Conservation (phyloP, 1,140 invertebrate species). For the Cyclina sinensis region DNA sequence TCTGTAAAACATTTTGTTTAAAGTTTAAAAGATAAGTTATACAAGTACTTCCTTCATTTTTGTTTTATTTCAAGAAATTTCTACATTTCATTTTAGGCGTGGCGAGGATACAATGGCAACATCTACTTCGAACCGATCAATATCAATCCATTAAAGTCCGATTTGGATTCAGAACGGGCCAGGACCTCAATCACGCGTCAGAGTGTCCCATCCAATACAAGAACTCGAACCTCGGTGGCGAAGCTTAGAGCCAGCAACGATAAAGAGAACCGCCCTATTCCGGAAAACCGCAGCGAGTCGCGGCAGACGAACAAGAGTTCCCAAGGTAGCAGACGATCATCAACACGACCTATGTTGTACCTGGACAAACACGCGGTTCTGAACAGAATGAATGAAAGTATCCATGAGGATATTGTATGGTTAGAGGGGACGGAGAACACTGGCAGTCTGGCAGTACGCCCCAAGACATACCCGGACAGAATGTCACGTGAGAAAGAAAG, state of each 20-base stretch:
- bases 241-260: slow-evolving; percentile 16
- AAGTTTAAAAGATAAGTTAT: too few relatives aligned
- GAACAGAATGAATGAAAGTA: slow-evolving; percentile 72
- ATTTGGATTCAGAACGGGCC: slow-evolving; percentile 19
- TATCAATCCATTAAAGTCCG: slow-evolving; percentile 66
- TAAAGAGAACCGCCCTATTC: slow-evolving; percentile 54
- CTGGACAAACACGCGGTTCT: slow-evolving; percentile 80
- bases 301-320: slow-evolving; percentile 63
- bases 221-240: slow-evolving; percentile 19
- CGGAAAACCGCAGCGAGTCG: slow-evolving; percentile 63
- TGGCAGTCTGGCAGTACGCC: slow-evolving; percentile 79
- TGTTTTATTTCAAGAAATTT: too few relatives aligned
- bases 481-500: slow-evolving; percentile 53
- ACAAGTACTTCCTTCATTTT: too few relatives aligned
- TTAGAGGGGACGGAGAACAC: slow-evolving; percentile 77
- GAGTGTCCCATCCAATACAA: background rate
- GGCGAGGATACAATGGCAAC: slow-evolving; percentile 85
- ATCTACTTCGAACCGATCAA: slow-evolving; percentile 85
- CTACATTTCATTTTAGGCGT: slow-evolving; percentile 83
- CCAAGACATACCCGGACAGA: slow-evolving; percentile 63
- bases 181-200: slow-evolving; percentile 59
- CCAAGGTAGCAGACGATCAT: slow-evolving; percentile 43
- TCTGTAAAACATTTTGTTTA: too few relatives aligned
- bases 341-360: slow-evolving; percentile 73
- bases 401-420: slow-evolving; percentile 77